These are phyloP conservation scores for Gnatocerus cornutus DNA, from an alignment of 2,888 invertebrate species.

Conservation along the genomic window DNA sequence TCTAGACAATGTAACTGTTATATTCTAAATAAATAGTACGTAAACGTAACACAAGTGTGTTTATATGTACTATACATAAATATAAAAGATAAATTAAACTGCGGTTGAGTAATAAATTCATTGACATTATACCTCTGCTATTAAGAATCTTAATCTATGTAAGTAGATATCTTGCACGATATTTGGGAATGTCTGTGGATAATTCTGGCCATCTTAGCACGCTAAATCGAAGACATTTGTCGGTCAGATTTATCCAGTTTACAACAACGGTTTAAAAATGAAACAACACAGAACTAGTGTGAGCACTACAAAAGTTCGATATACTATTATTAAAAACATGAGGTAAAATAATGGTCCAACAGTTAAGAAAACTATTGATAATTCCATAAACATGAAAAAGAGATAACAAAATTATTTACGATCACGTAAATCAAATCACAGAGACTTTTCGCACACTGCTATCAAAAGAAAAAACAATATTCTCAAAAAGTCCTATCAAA, in stretches of 20 bases:
- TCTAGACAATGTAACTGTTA: slow-evolving; percentile 42
- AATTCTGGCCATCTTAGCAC: slow-evolving; percentile 28
- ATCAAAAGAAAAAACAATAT: slow-evolving; percentile 39
- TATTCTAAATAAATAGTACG: slow-evolving; percentile 48
- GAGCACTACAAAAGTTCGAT: slow-evolving; percentile 36
- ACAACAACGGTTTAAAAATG: slow-evolving; percentile 43
- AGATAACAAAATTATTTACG: slow-evolving; percentile 43
- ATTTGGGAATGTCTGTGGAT: slow-evolving; percentile 48
- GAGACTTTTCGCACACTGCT: slow-evolving; percentile 47
- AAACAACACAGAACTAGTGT: slow-evolving; percentile 43
- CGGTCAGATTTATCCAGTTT: slow-evolving; percentile 38
- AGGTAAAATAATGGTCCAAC: slow-evolving; percentile 50
- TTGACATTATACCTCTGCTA: slow-evolving; percentile 42
- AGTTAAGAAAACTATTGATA: slow-evolving; percentile 36
- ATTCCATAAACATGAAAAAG: slow-evolving; percentile 35
- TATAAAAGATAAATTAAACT: slow-evolving; percentile 47
- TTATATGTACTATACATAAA: slow-evolving; percentile 42
- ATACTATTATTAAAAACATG: slow-evolving; percentile 44
- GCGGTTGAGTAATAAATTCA: slow-evolving; percentile 40
- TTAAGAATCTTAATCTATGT: slow-evolving; percentile 44
- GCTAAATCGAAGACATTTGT: slow-evolving; percentile 23
- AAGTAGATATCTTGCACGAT: slow-evolving; percentile 47
- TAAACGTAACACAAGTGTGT: slow-evolving; percentile 48
- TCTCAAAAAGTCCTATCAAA: slow-evolving; percentile 38
- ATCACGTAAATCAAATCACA: slow-evolving; percentile 53